phyloP scores from a whole-genome alignment of 64 coral and sea anemone species.

The Pachyseris speciosa region DNA sequence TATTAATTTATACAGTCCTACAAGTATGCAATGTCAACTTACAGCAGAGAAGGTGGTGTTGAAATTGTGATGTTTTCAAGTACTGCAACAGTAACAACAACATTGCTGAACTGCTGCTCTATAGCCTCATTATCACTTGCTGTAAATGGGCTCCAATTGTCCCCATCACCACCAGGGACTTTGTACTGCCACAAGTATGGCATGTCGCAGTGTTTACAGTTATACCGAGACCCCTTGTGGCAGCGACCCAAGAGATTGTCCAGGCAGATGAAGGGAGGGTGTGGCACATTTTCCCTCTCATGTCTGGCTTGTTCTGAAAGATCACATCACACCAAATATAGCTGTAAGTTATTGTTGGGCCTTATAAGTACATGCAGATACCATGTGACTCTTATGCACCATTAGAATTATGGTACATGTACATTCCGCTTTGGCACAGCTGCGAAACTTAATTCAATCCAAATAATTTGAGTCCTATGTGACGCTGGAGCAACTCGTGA shows the following conservation, averaged over 20 bases:
- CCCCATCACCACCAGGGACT: not conserved
- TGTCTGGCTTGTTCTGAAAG: not conserved
- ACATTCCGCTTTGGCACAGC: too few species aligned
- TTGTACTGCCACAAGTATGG: slow-evolving; percentile 22
- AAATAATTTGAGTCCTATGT: too few species aligned
- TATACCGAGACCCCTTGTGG: not conserved
- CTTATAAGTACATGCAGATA: too few species aligned
- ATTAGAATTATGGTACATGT: too few species aligned
- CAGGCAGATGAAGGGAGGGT: not conserved
- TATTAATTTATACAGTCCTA: too few species aligned
- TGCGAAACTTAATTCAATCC: too few species aligned
- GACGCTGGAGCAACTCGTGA: too few species aligned
- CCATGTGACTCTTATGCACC: too few species aligned
- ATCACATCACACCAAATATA: not conserved
- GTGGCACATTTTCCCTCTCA: not conserved
- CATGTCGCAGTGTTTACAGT: not conserved
- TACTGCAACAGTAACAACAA: not conserved
- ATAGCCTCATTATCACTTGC: not conserved
- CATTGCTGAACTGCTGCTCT: not conserved
- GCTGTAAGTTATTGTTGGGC: too few species aligned
- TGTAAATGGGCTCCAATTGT: not conserved
- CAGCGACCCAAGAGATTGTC: slow-evolving; percentile 6
- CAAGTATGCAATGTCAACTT: too few species aligned
- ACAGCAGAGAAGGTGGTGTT: not conserved
- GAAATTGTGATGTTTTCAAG: not conserved